Base-by-base conservation (phyloP, 2,113 vertebrate species). In the Lophius piscatorius region DNA sequence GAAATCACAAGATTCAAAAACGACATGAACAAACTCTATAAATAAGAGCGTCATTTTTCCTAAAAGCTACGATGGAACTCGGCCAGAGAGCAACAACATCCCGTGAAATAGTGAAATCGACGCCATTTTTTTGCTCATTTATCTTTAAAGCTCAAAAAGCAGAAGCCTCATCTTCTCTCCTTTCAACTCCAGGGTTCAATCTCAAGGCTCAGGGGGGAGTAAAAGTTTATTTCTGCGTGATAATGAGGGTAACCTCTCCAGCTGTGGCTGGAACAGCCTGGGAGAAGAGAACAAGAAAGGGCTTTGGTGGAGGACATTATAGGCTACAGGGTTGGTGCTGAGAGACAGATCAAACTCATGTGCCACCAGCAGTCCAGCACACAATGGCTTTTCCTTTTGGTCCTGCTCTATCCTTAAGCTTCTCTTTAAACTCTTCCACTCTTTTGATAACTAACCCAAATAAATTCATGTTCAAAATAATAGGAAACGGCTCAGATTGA, bases 401-500 rank as follows among this genome's bases (percentile, higher is more conserved):
- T 67, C 50, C 46, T 47, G 56, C 18, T 51, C 60, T 78, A 83
- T 82, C 69, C 59, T 50, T 55, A 63, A 61, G 71, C 73, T 75
- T 69, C 84, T 83, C 72, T n/a, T n/a, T n/a, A n/a, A n/a, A n/a
- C 8, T 10, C 11, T 31, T 88, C 42, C 74, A 72, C 81, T 85
- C 81, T 68, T 63, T 83, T 71, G 78, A 87, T 84, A 72, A 63
- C 9, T 34, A 55, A 48, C 70, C 57, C 70, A 71, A 70, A 88
- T 82, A 79, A 82, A 86, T 63, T 45, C 31, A 60, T 59, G 61
- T 66, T 87, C 38, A 4, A 65, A 83, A 81, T 74, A 83, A 76
- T 63, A 84, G 48, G 70, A 86, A 86, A 67, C 21, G 3, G 48
- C 41, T 34, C 40, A 17, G 31, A n/a, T n/a, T n/a, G n/a, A n/a